Base-by-base conservation (phyloP, 2,797 vertebrate genomes). In the Dendrocincla fuliginosa region DNA sequence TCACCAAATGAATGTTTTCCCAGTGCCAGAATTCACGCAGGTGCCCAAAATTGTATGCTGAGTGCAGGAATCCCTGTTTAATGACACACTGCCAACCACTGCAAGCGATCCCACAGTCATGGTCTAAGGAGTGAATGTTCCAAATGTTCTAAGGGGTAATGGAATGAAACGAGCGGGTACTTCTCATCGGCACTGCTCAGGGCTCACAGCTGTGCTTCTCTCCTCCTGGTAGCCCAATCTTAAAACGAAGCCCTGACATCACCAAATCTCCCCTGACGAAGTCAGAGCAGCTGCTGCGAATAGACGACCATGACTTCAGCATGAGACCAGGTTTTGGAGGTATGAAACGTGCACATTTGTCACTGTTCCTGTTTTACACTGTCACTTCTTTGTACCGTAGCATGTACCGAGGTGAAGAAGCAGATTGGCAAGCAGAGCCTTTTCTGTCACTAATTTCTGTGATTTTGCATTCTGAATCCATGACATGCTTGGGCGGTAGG, bases 251-350 rank as follows among this genome's bases (percentile, higher is more conserved):
- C 91, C 98, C 99, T 41, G 99, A 99, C 95, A 99, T 99, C 98
- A 99, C 99, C 49, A 99, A 99, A 96, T 98, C 99, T 13, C 98
- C 98, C 4, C 97, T 99, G 97, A 99, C 98, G 5, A 99, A 99
- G 95, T 99, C 99, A 16, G 99, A 99, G 94, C 99, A 99, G 95
- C 98, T 99, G 80, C 98, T 99, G 95, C 98, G 99, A 98, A 99
- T 99, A 98, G 99, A 99, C 0, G 99, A 99, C 96, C 99, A 99
- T 3, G 99, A 99, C 70, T 99, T 99, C 97, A 99, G 99, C 97
- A 99, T 99, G 99, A 99, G 99, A 64, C 99, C 99, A 8, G 99
- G 99, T 6, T 99, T 99, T 85, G 99, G 99, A 99, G 99, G 99
- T 99, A 98, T 61, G 98, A 56, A 84, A 47, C 0, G 0, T 12